These are phyloP conservation scores for Micromesistius poutassou DNA, from an alignment of 2,797 vertebrate species.

Conservation along the genomic window DNA sequence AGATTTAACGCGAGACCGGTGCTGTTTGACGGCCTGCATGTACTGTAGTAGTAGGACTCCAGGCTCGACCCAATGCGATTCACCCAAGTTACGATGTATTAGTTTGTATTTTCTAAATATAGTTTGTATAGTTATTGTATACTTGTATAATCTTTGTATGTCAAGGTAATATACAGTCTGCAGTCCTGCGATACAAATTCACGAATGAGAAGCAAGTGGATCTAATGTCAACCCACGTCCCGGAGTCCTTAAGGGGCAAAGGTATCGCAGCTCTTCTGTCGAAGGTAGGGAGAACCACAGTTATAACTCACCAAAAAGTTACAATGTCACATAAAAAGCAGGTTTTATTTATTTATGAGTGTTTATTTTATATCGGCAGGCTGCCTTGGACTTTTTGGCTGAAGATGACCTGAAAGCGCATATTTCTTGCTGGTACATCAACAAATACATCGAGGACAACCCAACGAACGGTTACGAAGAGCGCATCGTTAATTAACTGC, in stretches of 20 bases:
- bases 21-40: conserved; percentile 4
- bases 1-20: conserved; percentile 18
- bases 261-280: conserved; percentile 69
- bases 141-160: background rate
- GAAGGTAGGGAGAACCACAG: conserved; percentile 44
- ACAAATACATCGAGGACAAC: conserved; percentile 65
- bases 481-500: conserved; percentile 16
- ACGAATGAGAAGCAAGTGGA: conserved; percentile 59
- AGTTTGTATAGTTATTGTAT: too few relatives aligned
- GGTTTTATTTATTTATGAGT: background rate
- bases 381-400: conserved; percentile 71
- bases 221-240: conserved; percentile 68
- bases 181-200: conserved; percentile 61
- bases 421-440: conserved; percentile 73
- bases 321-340: background rate
- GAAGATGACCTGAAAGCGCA: conserved; percentile 67
- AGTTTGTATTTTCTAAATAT: fast-evolving
- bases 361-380: conserved; percentile 44
- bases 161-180: conserved; percentile 15
- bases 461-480: conserved; percentile 49
- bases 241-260: conserved; percentile 57
- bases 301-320: background rate
- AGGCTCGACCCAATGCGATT: fast-evolving
- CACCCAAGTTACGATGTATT: fast-evolving
- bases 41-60: background rate